A percentile compares a stretch with the other conserved stretches of the same genome.
Evolutionary conservation across 2,113 vertebrate species (phyloP).

Genomic region (Diadophis punctatus): DNA sequence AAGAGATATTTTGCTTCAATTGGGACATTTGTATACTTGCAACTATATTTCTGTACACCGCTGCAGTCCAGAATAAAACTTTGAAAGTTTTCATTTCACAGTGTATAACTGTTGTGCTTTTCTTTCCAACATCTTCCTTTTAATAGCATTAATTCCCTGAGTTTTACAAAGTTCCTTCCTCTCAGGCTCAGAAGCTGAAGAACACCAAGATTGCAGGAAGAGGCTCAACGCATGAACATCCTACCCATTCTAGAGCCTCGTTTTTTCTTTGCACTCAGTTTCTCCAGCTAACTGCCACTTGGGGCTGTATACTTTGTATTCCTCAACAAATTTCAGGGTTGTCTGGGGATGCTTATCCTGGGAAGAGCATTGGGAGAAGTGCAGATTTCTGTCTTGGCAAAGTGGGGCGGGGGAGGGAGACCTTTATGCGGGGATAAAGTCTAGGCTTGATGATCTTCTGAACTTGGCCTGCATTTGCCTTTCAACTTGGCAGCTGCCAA

Average conservation of each 20-base stretch:
- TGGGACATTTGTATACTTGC: slow-evolving; percentile 90
- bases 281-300: neutral
- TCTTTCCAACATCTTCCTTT: slow-evolving; percentile 18
- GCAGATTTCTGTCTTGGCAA: neutral
- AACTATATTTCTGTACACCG: slow-evolving; percentile 95
- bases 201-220: neutral
- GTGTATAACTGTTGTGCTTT: slow-evolving; percentile 49
- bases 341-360: neutral
- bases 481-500: no score
- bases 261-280: neutral
- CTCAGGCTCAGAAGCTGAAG: accelerated
- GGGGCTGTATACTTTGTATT: neutral
- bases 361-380: neutral
- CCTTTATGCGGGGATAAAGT: neutral
- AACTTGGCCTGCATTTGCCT: neutral
- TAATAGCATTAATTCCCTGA: neutral
- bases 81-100: slow-evolving; percentile 76
- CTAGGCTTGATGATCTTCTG: neutral
- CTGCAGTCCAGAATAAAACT: slow-evolving; percentile 90
- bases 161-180: neutral
- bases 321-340: neutral
- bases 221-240: neutral
- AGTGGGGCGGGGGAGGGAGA: neutral
- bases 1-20: slow-evolving; percentile 94
- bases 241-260: neutral